Base-by-base conservation (phyloP, 1,140 invertebrate species). In the Papilio helenus region DNA sequence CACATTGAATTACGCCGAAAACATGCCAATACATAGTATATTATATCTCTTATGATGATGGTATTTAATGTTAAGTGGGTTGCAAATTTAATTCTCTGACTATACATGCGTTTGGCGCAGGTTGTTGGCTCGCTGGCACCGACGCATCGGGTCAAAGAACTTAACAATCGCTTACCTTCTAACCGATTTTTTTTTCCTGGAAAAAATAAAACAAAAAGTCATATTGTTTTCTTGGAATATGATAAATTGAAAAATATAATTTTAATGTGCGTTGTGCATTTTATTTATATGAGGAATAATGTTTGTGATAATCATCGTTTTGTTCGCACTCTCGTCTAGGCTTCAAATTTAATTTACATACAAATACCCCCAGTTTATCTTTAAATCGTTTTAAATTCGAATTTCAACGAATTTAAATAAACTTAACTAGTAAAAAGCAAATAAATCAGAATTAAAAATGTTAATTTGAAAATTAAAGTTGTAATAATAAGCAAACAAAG, bases 131-230 rank as follows among this genome's bases (percentile, higher is more conserved):
- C 23, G 23, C 23, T 14, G 58, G 58, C 58, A 26, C 23, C 58
- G 23, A 61, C 58, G 58, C 58, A 26, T 61, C 58, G 58, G 58
- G 58, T 61, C 58, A 61, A 61, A 61, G 58, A 23, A 61, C 58
- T 23, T 61, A 26, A 61, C 23, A 58, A 58, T 49, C 46, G 46
- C 51, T 55, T 55, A 55, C 51, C 51, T 55, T 55, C 51, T 55
- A 55, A 55, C 51, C 51, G 51, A 55, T 55, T 55, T 55, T 55
- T 51, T 51, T 20, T 55, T 55, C 51, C 5, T 20, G 18, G 51
- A 20, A 46, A 55, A 55, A 55, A 55, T 55, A 55, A 55, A 55
- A 55, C 51, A 55, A 55, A 55, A 55, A 55, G 8, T 55, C 51
- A 55, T 49, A 49, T 49, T 49, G 51, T 55, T 55, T 55, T 55